Conservation (phyloP, 2,797 vertebrate species). For the Anomalospiza imberbis region DNA sequence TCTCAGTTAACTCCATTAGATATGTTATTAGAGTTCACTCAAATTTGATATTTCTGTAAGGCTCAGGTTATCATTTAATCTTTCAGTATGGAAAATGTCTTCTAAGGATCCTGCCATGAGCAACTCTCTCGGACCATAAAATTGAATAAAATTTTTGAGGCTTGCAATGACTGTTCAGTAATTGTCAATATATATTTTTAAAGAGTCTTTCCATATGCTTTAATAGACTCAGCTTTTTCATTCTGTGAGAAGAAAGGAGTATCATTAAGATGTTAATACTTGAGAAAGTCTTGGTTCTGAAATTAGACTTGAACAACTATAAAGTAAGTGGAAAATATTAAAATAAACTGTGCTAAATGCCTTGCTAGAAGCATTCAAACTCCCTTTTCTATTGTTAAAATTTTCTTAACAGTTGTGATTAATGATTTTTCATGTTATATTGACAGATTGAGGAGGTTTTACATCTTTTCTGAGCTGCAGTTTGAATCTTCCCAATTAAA, state of each 20-base stretch:
- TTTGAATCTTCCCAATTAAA: neutral
- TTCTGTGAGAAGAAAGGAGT: neutral
- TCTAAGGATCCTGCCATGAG: neutral
- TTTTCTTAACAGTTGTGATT: neutral
- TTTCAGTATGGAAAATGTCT: neutral
- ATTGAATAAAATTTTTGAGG: neutral
- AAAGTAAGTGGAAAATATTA: neutral
- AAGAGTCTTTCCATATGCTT: neutral
- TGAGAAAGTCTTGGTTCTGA: neutral
- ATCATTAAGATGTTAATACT: neutral
- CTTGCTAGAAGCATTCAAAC: neutral
- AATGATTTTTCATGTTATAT: neutral
- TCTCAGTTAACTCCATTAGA: neutral
- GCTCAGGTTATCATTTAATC: neutral
- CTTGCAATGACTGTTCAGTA: neutral
- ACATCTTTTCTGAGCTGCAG: neutral
- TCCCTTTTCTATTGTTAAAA: neutral
- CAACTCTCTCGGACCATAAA: neutral
- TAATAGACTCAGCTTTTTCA: neutral
- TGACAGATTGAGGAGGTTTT: neutral
- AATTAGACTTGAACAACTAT: neutral
- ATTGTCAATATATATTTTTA: neutral
- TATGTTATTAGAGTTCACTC: neutral
- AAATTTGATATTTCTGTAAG: neutral
- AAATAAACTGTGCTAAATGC: neutral